phyloP scores from a whole-genome alignment of 2,797 vertebrate genomes.

The Schizothorax lantsangensis region DNA sequence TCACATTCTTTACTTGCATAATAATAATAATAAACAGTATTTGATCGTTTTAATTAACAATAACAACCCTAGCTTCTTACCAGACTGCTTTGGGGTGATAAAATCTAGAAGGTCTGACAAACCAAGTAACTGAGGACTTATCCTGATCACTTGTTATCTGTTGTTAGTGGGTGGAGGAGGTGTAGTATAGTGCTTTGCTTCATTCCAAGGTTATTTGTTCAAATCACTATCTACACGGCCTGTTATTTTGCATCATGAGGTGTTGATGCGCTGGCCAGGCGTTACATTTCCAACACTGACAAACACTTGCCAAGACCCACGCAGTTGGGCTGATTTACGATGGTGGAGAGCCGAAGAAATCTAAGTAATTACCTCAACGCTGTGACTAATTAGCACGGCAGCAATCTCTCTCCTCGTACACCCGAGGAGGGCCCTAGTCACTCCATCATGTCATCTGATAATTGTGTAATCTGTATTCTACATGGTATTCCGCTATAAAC shows the following conservation, averaged over 20 bases:
- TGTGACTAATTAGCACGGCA: conserved; percentile 51
- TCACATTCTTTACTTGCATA: too few relatives aligned
- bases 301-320: conserved; percentile 38
- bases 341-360: conserved; percentile 26
- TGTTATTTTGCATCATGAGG: background rate
- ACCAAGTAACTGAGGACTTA: background rate
- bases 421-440: conserved; percentile 42
- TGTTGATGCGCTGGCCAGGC: conserved; percentile 10
- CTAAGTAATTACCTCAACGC: conserved; percentile 48
- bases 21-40: too few relatives aligned
- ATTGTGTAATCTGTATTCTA: conserved; percentile 59
- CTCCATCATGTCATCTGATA: conserved; percentile 57
- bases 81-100: background rate
- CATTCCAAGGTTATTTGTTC: background rate
- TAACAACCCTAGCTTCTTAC: background rate
- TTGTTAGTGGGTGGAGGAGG: background rate
- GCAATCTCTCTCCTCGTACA: conserved; percentile 33
- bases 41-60: background rate
- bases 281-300: conserved; percentile 18
- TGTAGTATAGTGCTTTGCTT: background rate
- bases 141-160: background rate
- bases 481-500: conserved; percentile 13
- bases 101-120: background rate
- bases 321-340: conserved; percentile 39
- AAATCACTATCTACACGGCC: conserved; percentile 8